Conservation (phyloP, 1,140 invertebrate species). For the Drosophila setifemur region DNA sequence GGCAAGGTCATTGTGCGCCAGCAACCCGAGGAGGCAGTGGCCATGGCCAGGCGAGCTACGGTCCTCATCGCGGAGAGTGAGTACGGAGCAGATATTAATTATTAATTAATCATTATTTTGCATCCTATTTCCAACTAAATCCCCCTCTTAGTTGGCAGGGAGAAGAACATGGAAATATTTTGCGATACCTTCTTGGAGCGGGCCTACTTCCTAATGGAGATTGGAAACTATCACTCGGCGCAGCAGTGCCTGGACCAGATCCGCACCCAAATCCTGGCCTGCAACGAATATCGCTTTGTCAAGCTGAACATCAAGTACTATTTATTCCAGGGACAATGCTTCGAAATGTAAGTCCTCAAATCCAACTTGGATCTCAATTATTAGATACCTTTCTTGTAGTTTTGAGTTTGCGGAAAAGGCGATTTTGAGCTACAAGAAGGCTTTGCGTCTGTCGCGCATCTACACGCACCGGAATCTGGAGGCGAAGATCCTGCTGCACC, state of each 20-base stretch:
- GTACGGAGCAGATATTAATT: too few species aligned
- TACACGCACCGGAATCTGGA: slow-evolving; percentile 44
- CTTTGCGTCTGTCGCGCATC: slow-evolving; percentile 42
- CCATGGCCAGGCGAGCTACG: slow-evolving; percentile 49
- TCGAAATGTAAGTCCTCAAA: slow-evolving; percentile 39
- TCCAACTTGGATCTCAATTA: too few species aligned
- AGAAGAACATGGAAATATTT: slow-evolving; percentile 66
- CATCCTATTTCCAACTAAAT: too few species aligned
- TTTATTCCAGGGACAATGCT: slow-evolving; percentile 53
- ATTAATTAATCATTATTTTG: too few species aligned
- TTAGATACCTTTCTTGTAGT: slow-evolving; percentile 2
- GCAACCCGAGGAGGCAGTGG: slow-evolving; percentile 54
- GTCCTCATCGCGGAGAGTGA: slow-evolving; percentile 63
- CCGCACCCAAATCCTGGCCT: slow-evolving; percentile 39
- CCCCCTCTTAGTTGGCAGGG: slow-evolving; percentile 44
- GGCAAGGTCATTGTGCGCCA: slow-evolving; percentile 48
- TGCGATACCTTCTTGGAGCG: slow-evolving; percentile 63
- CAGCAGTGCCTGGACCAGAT: slow-evolving; percentile 65
- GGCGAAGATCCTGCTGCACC: slow-evolving; percentile 50
- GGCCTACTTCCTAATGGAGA: slow-evolving; percentile 61
- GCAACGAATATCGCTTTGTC: slow-evolving; percentile 54
- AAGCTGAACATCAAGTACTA: slow-evolving; percentile 68
- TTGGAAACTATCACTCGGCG: slow-evolving; percentile 44
- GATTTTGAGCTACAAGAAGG: slow-evolving; percentile 52
- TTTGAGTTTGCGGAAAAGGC: slow-evolving; percentile 46